phyloP scores from a whole-genome alignment of 2,888 invertebrate genomes.

The Nasonovia ribisnigri region DNA sequence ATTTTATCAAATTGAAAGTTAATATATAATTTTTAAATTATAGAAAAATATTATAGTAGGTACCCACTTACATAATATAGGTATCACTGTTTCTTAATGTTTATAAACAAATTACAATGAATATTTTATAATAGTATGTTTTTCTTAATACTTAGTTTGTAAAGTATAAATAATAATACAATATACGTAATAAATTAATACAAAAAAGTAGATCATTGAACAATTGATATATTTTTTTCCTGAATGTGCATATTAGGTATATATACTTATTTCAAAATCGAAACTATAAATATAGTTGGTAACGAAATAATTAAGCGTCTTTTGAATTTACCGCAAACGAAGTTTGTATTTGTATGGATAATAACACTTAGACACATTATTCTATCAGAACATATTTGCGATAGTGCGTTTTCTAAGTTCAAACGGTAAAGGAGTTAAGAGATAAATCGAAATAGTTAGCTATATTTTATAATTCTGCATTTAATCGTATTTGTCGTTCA shows the following conservation, averaged over 20 bases:
- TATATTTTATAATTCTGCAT: slow-evolving; percentile 32
- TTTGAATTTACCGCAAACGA: not conserved
- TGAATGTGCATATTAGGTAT: not conserved
- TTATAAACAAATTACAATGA: too few species aligned
- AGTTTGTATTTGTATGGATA: not conserved
- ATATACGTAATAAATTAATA: not conserved
- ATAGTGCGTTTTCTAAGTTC: slow-evolving; percentile 35
- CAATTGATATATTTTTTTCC: not conserved
- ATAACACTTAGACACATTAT: not conserved
- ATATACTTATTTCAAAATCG: not conserved
- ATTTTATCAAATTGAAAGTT: not conserved
- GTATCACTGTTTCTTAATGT: too few species aligned
- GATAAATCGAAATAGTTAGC: slow-evolving; percentile 53
- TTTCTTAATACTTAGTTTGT: not conserved
- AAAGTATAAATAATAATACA: not conserved
- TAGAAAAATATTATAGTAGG: too few species aligned
- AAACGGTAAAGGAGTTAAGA: not conserved
- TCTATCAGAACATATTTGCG: slow-evolving; percentile 41
- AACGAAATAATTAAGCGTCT: not conserved
- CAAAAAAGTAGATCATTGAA: not conserved
- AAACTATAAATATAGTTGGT: not conserved
- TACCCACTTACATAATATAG: too few species aligned
- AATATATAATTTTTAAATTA: not conserved
- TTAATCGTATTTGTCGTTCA: slow-evolving; percentile 19
- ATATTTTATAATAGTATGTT: not conserved